Evolutionary conservation across 2,113 vertebrate genomes (phyloP).

Genomic region (Sturnus vulgaris): DNA sequence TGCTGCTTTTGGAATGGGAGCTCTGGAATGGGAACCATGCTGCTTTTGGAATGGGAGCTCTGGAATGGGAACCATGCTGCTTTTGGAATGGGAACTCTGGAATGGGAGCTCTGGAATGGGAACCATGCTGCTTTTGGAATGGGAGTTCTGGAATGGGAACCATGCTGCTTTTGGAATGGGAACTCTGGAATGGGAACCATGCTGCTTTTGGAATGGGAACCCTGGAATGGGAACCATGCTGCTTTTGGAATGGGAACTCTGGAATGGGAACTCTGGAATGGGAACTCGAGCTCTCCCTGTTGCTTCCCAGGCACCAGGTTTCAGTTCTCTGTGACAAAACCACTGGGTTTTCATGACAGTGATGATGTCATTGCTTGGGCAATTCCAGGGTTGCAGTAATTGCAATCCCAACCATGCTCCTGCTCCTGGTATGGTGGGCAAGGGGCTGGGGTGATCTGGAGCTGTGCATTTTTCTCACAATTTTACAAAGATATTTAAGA

Average conservation of each 20-base stretch:
- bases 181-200: neutral
- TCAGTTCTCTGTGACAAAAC: neutral
- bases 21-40: neutral
- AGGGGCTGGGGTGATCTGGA: neutral
- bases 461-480: neutral
- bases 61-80: neutral
- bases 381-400: neutral
- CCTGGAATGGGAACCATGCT: neutral
- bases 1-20: neutral
- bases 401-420: rapidly evolving
- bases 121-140: neutral
- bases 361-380: neutral
- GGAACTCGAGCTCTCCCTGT: neutral
- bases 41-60: neutral
- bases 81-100: neutral
- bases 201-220: neutral
- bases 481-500: neutral
- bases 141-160: neutral
- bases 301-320: neutral
- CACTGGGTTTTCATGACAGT: neutral
- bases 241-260: neutral
- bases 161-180: neutral
- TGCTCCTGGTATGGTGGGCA: neutral
- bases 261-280: neutral
- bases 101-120: neutral